Base-by-base conservation (phyloP, 2,113 vertebrate species). In the Crypturellus undulatus region DNA sequence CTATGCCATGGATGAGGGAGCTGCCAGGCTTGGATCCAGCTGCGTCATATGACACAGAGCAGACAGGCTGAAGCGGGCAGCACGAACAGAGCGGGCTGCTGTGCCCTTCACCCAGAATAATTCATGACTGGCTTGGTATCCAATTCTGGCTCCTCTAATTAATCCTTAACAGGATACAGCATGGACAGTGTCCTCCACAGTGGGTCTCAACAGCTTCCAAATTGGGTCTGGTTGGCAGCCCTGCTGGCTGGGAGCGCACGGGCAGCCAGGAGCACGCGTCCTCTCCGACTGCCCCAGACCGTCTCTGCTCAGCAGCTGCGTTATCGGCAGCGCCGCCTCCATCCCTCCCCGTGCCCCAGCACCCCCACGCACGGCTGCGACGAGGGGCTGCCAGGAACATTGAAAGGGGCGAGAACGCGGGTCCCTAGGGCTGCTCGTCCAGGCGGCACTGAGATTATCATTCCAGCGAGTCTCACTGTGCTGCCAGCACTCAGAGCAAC, bases 251-350 rank as follows among this genome's bases (percentile, higher is more conserved):
- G 49, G 69, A 71, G 36, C 36, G 17, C 25, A 15, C 14, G 16
- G 24, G 9, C 68, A 38, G 47, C 36, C 47, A 71, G 68, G 8
- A 28, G 12, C 20, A 19, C 34, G 30, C 38, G 12, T 21, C 34
- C 38, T 19, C 69, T 26, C n/a, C 17, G 26, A 7, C 26, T 12
- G 28, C 69, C 49, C 49, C 34, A 52, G 13, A 19, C 25, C 34
- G 13, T 56, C 19, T 21, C 52, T 52, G 8, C 3, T 54, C 40
- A 72, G 18, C 1, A 9, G 12, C 42, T 13, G 2, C 79, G 54
- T 36, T 59, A 0, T 6, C 2, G 0, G 3, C 28, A 36, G n/a
- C 0, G 0, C 49, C 32, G 87, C 51, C 24, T 1, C 0, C 21
- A 32, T 9, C 6, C 34, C 7, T 73, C 58, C 76, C 15, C 18